These are phyloP conservation scores for Ciconia boyciana DNA, from an alignment of 2,113 vertebrate species.

Conservation along the genomic window DNA sequence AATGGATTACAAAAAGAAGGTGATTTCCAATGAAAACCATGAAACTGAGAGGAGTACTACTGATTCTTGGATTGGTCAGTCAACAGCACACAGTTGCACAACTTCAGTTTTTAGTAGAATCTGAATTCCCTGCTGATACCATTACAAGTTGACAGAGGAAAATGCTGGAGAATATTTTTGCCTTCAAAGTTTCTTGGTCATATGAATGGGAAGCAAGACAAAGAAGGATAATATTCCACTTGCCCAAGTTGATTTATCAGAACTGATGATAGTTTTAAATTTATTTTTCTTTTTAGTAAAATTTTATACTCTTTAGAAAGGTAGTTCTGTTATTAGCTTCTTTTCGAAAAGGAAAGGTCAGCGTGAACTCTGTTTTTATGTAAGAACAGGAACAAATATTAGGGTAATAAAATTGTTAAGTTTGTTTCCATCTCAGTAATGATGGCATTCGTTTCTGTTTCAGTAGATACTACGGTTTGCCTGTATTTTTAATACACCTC, in stretches of 20 bases:
- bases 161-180: not conserved
- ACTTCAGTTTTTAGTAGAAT: not conserved
- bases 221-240: not conserved
- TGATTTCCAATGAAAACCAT: slow-evolving; percentile 1
- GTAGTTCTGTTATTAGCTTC: not conserved
- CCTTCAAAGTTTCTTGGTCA: not conserved
- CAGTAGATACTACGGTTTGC: not conserved
- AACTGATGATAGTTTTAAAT: not conserved
- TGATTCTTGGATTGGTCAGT: not conserved
- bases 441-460: not conserved
- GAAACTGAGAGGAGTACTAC: not conserved
- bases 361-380: not conserved
- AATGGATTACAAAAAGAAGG: slow-evolving; percentile 23
- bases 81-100: not conserved
- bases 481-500: not conserved
- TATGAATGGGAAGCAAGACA: not conserved
- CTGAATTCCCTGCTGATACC: not conserved
- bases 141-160: not conserved
- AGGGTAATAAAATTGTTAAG: not conserved
- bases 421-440: not conserved
- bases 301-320: not conserved
- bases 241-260: not conserved
- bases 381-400: not conserved
- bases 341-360: not conserved
- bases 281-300: not conserved